phyloP scores from a whole-genome alignment of 2,113 vertebrate genomes.

The Dipodomys stephensi region DNA sequence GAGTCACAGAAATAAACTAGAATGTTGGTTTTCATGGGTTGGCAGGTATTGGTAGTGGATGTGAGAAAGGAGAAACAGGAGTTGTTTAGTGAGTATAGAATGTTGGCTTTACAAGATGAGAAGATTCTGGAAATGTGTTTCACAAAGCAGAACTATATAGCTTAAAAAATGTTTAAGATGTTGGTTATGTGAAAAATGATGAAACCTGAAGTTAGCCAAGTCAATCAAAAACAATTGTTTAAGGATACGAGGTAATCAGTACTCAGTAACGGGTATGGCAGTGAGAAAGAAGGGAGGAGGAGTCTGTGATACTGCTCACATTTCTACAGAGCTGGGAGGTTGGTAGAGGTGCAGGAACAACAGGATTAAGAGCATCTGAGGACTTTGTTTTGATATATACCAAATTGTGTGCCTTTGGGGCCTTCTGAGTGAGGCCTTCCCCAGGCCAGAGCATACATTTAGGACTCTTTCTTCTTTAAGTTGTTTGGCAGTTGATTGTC shows the following conservation, averaged over 20 bases:
- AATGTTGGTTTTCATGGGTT: not conserved
- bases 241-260: not conserved
- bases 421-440: not conserved
- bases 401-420: not conserved
- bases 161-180: not conserved
- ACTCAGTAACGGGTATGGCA: not conserved
- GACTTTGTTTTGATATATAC: not conserved
- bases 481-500: not conserved
- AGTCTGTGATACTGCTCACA: not conserved
- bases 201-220: not conserved
- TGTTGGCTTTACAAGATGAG: slow-evolving; percentile 26
- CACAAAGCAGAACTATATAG: not conserved
- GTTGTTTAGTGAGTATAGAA: not conserved
- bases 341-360: not conserved
- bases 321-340: not conserved
- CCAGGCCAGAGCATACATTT: not conserved
- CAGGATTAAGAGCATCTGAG: not conserved
- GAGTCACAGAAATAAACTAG: not conserved
- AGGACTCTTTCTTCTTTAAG: not conserved
- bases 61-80: not conserved
- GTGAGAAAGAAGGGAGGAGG: not conserved
- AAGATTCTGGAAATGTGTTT: not conserved
- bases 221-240: not conserved
- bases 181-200: slow-evolving; percentile 5
- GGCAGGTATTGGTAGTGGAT: not conserved